Base-by-base conservation (phyloP, 2,888 invertebrate species). In the Emmelina monodactyla region DNA sequence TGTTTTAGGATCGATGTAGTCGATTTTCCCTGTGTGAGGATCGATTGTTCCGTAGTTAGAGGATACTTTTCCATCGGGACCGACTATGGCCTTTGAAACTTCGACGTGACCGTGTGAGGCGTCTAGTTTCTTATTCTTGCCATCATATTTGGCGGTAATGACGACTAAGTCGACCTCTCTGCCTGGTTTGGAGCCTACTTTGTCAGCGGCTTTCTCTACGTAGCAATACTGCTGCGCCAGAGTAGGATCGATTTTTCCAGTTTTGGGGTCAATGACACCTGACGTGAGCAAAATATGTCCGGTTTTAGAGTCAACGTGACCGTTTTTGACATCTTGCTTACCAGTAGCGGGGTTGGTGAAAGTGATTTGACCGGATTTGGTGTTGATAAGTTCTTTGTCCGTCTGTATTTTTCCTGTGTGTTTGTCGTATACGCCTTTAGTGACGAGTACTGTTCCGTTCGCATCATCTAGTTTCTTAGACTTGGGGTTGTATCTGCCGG, bases 31-130 rank as follows among this genome's bases (percentile, higher is more conserved):
- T 2, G 81, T 80, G 50, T 76, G 83, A 1, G 86, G 84, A 57
- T 88, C 86, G 36, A 89, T 82, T 14, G 83, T 59, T 12, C 88
- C 88, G 43, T 87, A 87, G 53, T 88, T 87, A 1, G 87, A 86
- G 39, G 68, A 69, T 1, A 81, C 71, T 41, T 59, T 66, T 28
- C 83, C 83, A 38, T 83, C 83, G n/a, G 84, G 67, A 13, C 64
- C 80, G 4, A 85, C 81, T 15, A 82, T 62, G 13, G 87, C 88
- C 49, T 83, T 85, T 42, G 87, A 87, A 15, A 84, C 82, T 25
- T 79, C 72, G 0, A 80, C 70, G 34, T 75, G 67, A 10, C 79
- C 71, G 37, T 78, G 78, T 13, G 72, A 65, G 11, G 69, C 71
- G 32, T 79, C 79, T 19, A 79, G 49, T 42, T 75, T 79, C 50